These are phyloP conservation scores for Vombatus ursinus DNA, from an alignment of 2,113 vertebrate genomes.

Conservation along the genomic window DNA sequence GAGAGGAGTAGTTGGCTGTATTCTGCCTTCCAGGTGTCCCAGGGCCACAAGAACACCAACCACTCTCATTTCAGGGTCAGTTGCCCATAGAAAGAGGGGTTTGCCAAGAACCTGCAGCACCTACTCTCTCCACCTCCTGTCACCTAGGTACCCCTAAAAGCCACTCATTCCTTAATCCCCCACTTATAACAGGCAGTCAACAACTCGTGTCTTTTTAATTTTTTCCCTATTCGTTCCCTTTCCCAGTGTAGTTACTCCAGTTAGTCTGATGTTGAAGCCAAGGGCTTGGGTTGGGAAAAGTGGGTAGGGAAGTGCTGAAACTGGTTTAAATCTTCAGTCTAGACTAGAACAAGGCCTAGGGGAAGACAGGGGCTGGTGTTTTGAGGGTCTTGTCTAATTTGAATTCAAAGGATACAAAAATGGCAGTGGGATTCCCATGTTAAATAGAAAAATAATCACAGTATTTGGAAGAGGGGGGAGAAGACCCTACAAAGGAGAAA, in stretches of 20 bases:
- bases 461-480: conserved; percentile 43
- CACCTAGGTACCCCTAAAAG: not conserved
- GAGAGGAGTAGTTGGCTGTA: not conserved
- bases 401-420: conserved; percentile 35
- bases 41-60: not conserved
- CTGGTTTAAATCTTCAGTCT: not conserved
- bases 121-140: not conserved
- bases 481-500: conserved; percentile 77
- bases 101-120: not conserved
- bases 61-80: not conserved
- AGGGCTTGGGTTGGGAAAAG: not conserved
- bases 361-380: not conserved
- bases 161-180: too few species aligned
- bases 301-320: not conserved
- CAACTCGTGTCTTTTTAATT: not conserved
- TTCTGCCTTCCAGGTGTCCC: not conserved
- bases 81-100: not conserved
- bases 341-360: not conserved
- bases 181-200: not conserved
- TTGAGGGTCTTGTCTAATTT: not conserved
- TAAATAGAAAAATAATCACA: conserved; percentile 52
- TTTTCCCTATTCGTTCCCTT: not conserved
- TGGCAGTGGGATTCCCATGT: conserved; percentile 42
- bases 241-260: not conserved
- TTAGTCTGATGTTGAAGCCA: not conserved